These are phyloP conservation scores for Anoplopoma fimbria DNA, from an alignment of 2,113 vertebrate species.

Conservation along the genomic window DNA sequence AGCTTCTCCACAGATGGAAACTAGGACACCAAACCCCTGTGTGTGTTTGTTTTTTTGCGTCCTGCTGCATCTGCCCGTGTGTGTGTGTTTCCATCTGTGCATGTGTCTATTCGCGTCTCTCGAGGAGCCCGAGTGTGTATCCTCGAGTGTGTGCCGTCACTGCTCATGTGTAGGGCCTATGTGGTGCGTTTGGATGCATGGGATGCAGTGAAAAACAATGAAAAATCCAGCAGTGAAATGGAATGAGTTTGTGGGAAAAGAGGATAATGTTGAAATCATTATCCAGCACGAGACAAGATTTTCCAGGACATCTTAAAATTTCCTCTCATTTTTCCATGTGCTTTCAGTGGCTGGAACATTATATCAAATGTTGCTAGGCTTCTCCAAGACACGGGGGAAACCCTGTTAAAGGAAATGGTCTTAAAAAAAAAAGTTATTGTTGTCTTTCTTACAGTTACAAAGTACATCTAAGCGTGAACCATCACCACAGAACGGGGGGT, in stretches of 20 bases:
- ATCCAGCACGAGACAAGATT: background rate
- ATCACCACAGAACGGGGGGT: background rate
- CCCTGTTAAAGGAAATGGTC: background rate
- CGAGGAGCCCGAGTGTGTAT: conserved; percentile 23
- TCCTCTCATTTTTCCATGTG: background rate
- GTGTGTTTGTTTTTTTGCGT: conserved; percentile 70
- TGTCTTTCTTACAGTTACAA: background rate
- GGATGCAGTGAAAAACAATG: conserved; percentile 8
- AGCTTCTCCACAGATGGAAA: conserved; percentile 77
- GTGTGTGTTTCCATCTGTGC: conserved; percentile 45
- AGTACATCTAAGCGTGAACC: background rate
- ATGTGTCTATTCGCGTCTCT: conserved; percentile 43
- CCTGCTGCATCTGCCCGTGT: conserved; percentile 60
- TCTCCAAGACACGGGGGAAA: background rate
- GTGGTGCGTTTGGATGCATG: conserved; percentile 16
- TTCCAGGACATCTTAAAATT: background rate
- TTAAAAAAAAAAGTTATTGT: background rate
- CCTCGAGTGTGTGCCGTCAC: conserved; percentile 29
- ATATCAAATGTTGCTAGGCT: background rate
- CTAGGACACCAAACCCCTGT: conserved; percentile 78
- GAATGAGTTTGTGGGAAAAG: background rate
- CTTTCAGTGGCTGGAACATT: background rate
- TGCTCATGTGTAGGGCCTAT: conserved; percentile 25
- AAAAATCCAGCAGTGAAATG: conserved; percentile 44
- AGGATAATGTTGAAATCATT: background rate